Evolutionary conservation across 2,888 invertebrate species (phyloP).

Genomic region (Byasa hedistus): DNA sequence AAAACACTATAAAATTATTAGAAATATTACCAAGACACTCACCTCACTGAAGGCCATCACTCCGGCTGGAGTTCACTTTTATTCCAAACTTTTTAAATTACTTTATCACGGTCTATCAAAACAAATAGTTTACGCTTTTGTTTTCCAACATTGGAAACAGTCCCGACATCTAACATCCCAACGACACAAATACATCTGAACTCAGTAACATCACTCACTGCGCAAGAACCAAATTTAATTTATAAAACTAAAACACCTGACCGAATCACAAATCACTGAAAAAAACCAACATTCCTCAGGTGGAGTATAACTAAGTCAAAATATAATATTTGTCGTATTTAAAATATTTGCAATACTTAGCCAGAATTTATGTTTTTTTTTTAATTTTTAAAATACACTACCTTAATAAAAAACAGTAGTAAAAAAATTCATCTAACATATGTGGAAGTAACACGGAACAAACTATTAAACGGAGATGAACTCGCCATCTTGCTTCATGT

Average conservation of each 20-base stretch:
- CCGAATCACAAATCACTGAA: constrained; percentile 82
- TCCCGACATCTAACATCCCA: constrained; percentile 77
- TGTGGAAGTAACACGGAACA: constrained; percentile 65
- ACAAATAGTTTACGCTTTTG: constrained; percentile 79
- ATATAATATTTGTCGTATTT: constrained; percentile 41
- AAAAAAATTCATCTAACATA: constrained; percentile 65
- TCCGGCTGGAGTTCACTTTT: constrained; percentile 80
- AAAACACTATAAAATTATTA: constrained; percentile 32
- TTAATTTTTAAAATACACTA: constrained; percentile 47
- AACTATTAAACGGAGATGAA: constrained; percentile 76
- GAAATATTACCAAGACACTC: constrained; percentile 54
- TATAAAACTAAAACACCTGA: constrained; percentile 80
- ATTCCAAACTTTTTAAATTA: constrained; percentile 75
- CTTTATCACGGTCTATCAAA: constrained; percentile 74
- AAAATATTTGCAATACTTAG: constrained; percentile 53
- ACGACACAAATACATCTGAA: constrained; percentile 77
- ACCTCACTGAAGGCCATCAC: constrained; percentile 90
- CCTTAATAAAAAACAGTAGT: constrained; percentile 61
- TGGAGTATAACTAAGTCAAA: constrained; percentile 72
- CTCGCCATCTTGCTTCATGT: constrained; percentile 80
- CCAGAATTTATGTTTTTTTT: constrained; percentile 32
- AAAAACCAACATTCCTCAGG: constrained; percentile 84
- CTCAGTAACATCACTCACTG: constrained; percentile 76
- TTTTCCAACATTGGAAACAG: constrained; percentile 78
- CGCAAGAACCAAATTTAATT: constrained; percentile 78